Evolutionary conservation across 2,888 invertebrate genomes (phyloP), one percentile per base, ranked within the genome.

Genomic region (Rapana venosa): DNA sequence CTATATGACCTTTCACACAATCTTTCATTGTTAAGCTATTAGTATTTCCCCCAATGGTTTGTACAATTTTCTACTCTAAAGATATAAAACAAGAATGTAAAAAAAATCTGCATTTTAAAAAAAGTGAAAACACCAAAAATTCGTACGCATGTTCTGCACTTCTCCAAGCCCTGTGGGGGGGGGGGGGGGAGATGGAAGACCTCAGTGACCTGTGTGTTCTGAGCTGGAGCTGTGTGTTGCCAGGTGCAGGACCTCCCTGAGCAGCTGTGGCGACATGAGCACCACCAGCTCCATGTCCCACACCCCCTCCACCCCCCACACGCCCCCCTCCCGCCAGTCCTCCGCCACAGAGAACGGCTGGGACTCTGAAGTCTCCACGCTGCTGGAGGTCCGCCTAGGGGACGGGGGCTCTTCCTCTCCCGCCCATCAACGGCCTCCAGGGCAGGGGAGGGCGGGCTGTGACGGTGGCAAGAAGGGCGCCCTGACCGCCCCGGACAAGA

Each of bases 221-320:
- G 47, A 47, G 2, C 4, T 17, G 11, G n/a, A n/a, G 61, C n/a
- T n/a, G 26, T 26, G 13, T 30, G 74, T 74, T 6, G n/a, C 17
- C 86, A 86, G 86, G n/a, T 89, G 74, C 35, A 26, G 89, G 47
- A 89, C 74, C 77, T 89, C 89, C 2, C 74, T 89, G 22, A 89
- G 89, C 77, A 89, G 89, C 30, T 32, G 58, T 26, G 74, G 36
- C 15, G 88, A 61, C 66, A 15, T 81, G 81, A 74, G 85, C 74
- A 85, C 89, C 22, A 70, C 84, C 70, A 85, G 61, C 85, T 89
- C 89, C 85, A 35, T 30, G 47, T 83, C 88, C 20, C 61, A 84
- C 8, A 89, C 89, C 30, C 74, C 89, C 36, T 66, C 56, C 47
- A 47, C 88, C 26, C 74, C 89, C n/a, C 86, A 86, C 61, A 61